These are phyloP conservation scores for Drosophila infuscata DNA, from an alignment of 2,888 invertebrate genomes.

Conservation along the genomic window DNA sequence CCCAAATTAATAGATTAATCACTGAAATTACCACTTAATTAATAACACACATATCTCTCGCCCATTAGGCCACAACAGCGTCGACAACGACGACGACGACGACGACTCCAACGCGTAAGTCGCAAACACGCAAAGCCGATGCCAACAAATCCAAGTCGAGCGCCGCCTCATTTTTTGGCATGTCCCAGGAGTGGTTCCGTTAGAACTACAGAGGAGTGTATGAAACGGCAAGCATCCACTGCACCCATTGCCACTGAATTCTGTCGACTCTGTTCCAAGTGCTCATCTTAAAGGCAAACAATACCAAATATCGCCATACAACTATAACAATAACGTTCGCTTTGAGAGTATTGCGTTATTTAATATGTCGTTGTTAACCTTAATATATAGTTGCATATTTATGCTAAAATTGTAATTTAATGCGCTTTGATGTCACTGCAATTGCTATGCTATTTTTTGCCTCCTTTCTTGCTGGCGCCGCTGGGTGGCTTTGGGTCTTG, in stretches of 20 bases:
- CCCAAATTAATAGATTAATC: constrained; percentile 78
- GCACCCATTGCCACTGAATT: constrained; percentile 24
- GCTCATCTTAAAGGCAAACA: constrained; percentile 25
- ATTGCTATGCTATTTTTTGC: constrained; percentile 75
- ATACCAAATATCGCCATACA: constrained; percentile 18
- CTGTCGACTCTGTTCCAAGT: constrained; percentile 48
- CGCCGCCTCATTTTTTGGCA: constrained; percentile 92
- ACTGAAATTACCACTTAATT: constrained; percentile 75
- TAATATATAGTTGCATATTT: constrained; percentile 40
- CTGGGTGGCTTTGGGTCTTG: constrained; percentile 77
- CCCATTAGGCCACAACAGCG: constrained; percentile 24
- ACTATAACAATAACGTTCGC: constrained; percentile 3
- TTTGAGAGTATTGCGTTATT: constrained; percentile 23
- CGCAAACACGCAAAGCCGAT: constrained; percentile 66
- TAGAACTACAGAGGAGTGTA: constrained; percentile 66
- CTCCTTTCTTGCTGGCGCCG: constrained; percentile 81
- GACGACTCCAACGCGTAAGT: constrained; percentile 75
- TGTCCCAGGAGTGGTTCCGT: constrained; percentile 94
- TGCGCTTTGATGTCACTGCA: constrained; percentile 57
- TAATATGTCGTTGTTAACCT: constrained; percentile 37
- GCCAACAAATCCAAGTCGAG: constrained; percentile 87
- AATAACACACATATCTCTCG: constrained; percentile 65
- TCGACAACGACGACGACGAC: constrained; percentile 31
- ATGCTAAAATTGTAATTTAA: constrained; percentile 52
- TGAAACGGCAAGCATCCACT: constrained; percentile 24